Conservation (phyloP, 2,888 invertebrate species). For the Drosophila peninsularis region DNA sequence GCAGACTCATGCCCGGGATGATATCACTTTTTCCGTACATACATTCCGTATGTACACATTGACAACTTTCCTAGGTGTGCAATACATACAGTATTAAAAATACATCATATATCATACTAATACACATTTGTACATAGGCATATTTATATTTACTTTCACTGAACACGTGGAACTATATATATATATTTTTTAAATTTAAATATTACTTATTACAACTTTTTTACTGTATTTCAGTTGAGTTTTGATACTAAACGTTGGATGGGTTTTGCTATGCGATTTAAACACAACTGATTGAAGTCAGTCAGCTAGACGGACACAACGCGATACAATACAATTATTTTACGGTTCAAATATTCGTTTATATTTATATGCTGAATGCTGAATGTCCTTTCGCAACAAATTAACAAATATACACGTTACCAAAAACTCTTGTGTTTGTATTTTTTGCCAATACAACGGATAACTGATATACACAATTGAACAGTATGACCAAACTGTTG, state of each 20-base stretch:
- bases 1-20: slow-evolving; percentile 20
- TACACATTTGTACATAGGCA: slow-evolving; percentile 9
- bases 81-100: too few relatives aligned
- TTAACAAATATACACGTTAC: slow-evolving; percentile 24
- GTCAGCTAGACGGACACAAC: slow-evolving; percentile 2
- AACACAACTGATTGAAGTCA: background rate
- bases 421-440: slow-evolving; percentile 30
- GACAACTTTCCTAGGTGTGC: background rate
- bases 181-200: background rate
- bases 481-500: slow-evolving; percentile 29
- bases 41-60: background rate
- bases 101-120: slow-evolving; percentile 18
- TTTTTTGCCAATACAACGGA: slow-evolving; percentile 36
- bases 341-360: background rate
- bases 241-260: slow-evolving; percentile 1
- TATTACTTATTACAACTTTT: background rate
- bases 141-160: slow-evolving; percentile 7
- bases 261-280: slow-evolving; percentile 32
- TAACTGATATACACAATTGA: slow-evolving; percentile 49
- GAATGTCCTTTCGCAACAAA: slow-evolving; percentile 12
- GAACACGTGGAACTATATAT: background rate
- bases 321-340: background rate
- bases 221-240: slow-evolving; percentile 5
- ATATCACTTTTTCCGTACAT: slow-evolving; percentile 38
- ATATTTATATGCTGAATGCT: background rate